Evolutionary conservation across 2,888 invertebrate species (phyloP).

Genomic region (Drosophila dives): DNA sequence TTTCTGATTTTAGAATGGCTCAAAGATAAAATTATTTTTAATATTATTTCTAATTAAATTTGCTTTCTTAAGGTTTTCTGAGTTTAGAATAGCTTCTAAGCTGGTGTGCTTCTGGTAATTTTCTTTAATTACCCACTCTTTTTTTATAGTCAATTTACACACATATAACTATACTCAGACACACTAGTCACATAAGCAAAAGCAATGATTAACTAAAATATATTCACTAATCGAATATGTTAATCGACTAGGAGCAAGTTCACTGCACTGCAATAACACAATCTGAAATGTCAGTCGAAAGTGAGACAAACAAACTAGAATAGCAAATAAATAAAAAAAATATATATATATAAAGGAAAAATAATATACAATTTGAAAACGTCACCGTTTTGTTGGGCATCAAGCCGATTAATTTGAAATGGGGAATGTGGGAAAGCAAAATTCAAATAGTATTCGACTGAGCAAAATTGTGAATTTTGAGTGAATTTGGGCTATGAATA

Average conservation of each 20-base stretch:
- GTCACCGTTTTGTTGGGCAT: constrained; percentile 50
- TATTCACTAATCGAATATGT: constrained; percentile 9
- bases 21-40: constrained; percentile 77
- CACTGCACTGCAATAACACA: constrained; percentile 70
- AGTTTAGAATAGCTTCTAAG: constrained; percentile 86
- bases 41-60: no score
- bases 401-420: constrained; percentile 57
- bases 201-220: constrained; percentile 9
- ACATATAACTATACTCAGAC: constrained; percentile 6
- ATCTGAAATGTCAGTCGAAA: constrained; percentile 23
- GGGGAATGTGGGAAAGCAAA: constrained; percentile 16
- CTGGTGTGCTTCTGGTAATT: constrained; percentile 91
- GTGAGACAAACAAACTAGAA: constrained; percentile 30
- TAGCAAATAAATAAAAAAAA: constrained; percentile 38
- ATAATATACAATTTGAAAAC: constrained; percentile 46
- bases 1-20: constrained; percentile 91
- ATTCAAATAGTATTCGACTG: neutral
- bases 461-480: neutral
- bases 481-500: constrained; percentile 2
- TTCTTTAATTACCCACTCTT: constrained; percentile 92
- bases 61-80: no score
- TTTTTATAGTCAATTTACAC: no score
- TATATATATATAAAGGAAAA: constrained; percentile 3
- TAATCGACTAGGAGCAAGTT: constrained; percentile 72
- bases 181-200: constrained; percentile 1